Evolutionary conservation across 2,797 vertebrate species (phyloP).

Genomic region (Hipposideros larvatus): DNA sequence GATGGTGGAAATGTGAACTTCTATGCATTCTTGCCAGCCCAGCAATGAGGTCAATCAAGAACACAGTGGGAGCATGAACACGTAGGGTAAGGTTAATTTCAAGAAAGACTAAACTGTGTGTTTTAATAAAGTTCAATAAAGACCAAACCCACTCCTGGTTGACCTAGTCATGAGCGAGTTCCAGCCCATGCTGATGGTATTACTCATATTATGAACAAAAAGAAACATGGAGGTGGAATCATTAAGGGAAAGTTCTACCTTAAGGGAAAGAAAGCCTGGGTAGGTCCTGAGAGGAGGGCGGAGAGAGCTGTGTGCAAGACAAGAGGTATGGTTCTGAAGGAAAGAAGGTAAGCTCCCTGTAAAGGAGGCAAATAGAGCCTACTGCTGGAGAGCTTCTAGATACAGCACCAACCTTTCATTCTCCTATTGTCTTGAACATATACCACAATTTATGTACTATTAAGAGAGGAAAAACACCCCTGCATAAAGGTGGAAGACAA

Average conservation of each 20-base stretch:
- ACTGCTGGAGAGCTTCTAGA: neutral
- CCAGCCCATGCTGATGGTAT: neutral
- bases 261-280: neutral
- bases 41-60: neutral
- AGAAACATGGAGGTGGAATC: neutral
- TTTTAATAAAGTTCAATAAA: conserved; percentile 42
- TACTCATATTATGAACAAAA: neutral
- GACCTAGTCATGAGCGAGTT: neutral
- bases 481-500: neutral
- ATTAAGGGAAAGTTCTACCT: neutral
- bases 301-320: neutral
- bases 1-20: neutral
- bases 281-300: neutral
- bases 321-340: neutral
- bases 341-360: neutral
- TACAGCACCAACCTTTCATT: neutral
- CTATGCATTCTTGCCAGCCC: neutral
- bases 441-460: neutral
- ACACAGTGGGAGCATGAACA: neutral
- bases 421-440: neutral
- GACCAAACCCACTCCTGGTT: neutral
- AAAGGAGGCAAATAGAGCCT: neutral
- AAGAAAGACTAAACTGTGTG: neutral
- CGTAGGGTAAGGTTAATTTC: neutral
- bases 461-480: neutral